Evolutionary conservation across 2,888 invertebrate genomes (phyloP), one percentile per base, ranked within the genome.

Genomic region (Calephelis perditalis): DNA sequence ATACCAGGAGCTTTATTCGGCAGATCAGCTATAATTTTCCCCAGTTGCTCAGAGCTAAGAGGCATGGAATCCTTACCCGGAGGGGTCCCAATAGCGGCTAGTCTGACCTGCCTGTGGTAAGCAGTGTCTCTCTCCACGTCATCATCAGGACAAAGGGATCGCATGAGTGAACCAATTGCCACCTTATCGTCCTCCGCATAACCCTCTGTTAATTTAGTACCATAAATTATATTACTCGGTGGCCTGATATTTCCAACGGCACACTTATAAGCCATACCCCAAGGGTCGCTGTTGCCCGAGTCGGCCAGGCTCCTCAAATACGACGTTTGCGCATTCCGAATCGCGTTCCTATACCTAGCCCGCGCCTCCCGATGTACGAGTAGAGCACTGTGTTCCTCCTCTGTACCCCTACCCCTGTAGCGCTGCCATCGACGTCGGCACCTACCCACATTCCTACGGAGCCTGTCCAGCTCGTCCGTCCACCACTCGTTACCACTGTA

Each of bases 101-200:
- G 0, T 0, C 72, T 62, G 2, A 76, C 68, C n/a, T 56, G 56
- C 3, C 57, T 1, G 57, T 75, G 76, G 26, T 71, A 70, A 0
- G 3, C 11, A 0, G 70, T 43, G 61, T 76, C 74, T 2, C 0
- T 2, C 0, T 45, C 2, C 2, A 7, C 10, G 3, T 67, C 61
- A 12, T 74, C 74, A 43, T 74, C 76, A 0, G 73, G 76, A 49
- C 71, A 77, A 1, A 76, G 58, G 0, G 69, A 59, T 0, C 2
- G 0, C 4, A 76, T 37, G 3, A 76, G 56, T 0, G 52, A 46
- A 1, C 6, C 9, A 67, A 70, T 70, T 0, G 73, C 65, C 5
- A 47, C 62, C 0, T 47, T 65, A 0, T 63, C 60, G 6, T 59
- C 58, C 15, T 55, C 63, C 43, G 44, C 65, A 68, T 37, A 35